phyloP scores from a whole-genome alignment of 2,888 invertebrate genomes.

The Platypus cylindrus region DNA sequence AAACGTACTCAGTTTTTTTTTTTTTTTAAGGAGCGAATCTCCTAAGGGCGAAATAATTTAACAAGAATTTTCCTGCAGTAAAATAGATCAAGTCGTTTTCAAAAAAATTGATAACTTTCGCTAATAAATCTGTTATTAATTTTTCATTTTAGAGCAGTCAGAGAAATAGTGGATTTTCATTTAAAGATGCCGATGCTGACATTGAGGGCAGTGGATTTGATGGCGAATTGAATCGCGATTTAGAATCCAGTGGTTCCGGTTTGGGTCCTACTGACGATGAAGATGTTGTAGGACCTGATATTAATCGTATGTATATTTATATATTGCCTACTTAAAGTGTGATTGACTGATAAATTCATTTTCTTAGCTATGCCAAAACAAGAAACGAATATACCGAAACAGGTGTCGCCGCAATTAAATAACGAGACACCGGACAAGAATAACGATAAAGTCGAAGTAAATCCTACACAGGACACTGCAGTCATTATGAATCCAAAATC shows the following conservation, averaged over 20 bases:
- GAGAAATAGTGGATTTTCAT: slow-evolving; percentile 20
- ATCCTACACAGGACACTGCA: slow-evolving; percentile 20
- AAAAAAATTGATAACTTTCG: no score
- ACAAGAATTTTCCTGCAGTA: no score
- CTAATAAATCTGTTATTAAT: no score
- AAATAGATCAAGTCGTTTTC: no score
- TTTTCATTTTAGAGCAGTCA: slow-evolving; percentile 21
- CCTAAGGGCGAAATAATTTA: no score
- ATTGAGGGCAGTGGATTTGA: slow-evolving; percentile 58
- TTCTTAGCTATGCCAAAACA: slow-evolving; percentile 3
- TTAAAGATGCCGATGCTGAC: slow-evolving; percentile 42
- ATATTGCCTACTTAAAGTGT: neutral
- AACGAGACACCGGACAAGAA: slow-evolving; percentile 10
- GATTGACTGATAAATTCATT: neutral
- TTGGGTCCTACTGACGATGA: slow-evolving; percentile 74
- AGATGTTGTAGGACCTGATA: slow-evolving; percentile 11
- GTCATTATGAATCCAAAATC: slow-evolving; percentile 70
- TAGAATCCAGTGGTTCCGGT: slow-evolving; percentile 77
- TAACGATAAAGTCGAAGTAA: slow-evolving; percentile 11
- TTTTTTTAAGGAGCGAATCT: no score
- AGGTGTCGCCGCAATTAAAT: slow-evolving; percentile 8
- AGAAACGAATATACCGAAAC: slow-evolving; percentile 9
- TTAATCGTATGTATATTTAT: neutral
- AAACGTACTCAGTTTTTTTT: no score
- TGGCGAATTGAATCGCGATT: slow-evolving; percentile 59